Evolutionary conservation across 2,113 vertebrate species (phyloP).

Genomic region (Semicossyphus pulcher): DNA sequence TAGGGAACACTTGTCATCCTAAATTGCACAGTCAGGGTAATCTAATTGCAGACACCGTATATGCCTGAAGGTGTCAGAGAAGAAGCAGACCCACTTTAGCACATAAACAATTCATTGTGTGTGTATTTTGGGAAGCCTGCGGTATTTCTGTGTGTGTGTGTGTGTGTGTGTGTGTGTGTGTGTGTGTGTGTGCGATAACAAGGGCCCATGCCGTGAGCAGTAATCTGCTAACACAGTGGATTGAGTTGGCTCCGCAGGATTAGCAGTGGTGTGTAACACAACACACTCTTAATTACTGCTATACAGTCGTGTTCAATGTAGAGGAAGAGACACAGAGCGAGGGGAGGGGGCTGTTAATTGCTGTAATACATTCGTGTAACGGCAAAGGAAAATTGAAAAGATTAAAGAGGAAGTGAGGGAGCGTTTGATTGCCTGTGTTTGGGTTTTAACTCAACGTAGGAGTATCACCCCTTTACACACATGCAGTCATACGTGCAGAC

Average conservation of each 20-base stretch:
- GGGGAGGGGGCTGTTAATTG: slow-evolving; percentile 41
- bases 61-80: slow-evolving; percentile 50
- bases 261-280: slow-evolving; percentile 72
- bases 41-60: slow-evolving; percentile 60
- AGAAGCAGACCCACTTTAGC: slow-evolving; percentile 45
- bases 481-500: not conserved
- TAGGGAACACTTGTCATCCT: slow-evolving; percentile 38
- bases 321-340: slow-evolving; percentile 25
- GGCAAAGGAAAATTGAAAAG: slow-evolving; percentile 43
- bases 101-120: slow-evolving; percentile 67
- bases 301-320: slow-evolving; percentile 54
- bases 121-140: slow-evolving; percentile 19
- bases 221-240: slow-evolving; percentile 74
- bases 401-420: slow-evolving; percentile 37
- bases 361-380: slow-evolving; percentile 34
- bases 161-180: not conserved
- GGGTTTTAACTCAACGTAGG: not conserved
- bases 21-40: slow-evolving; percentile 58
- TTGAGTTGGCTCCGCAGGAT: slow-evolving; percentile 71
- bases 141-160: not conserved
- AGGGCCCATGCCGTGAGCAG: slow-evolving; percentile 63
- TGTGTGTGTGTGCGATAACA: slow-evolving; percentile 45
- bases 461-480: not conserved
- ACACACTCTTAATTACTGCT: slow-evolving; percentile 76
- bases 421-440: slow-evolving; percentile 24